A percentile compares a stretch with the other conserved stretches of the same genome.
Evolutionary conservation across 2,888 invertebrate species (phyloP).

Genomic region (Anaspis maculata): DNA sequence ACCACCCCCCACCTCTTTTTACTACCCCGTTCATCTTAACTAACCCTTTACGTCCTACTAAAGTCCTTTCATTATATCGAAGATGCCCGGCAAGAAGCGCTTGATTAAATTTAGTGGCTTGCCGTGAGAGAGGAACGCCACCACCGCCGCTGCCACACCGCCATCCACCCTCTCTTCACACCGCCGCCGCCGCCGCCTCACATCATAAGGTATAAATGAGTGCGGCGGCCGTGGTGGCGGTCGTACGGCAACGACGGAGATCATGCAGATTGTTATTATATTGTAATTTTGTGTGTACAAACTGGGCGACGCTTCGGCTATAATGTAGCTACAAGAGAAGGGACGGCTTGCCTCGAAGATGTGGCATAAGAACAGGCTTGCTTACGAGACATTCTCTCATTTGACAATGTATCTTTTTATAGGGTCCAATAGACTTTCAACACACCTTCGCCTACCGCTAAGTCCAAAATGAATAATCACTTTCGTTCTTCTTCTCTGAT

Average conservation of each 20-base stretch:
- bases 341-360: no score
- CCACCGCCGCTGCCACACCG: conserved; percentile 10
- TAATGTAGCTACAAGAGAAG: no score
- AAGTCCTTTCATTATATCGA: conserved; percentile 39
- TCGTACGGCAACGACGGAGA: conserved; percentile 15
- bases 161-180: no score
- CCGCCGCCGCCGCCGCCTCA: not conserved
- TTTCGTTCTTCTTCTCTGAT: no score
- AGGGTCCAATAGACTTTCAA: no score
- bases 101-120: conserved; percentile 27
- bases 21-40: conserved; percentile 35
- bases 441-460: no score
- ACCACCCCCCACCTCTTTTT: conserved; percentile 39
- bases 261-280: conserved; percentile 22
- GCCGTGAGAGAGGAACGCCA: conserved; percentile 21
- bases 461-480: no score
- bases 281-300: conserved; percentile 20
- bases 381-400: no score
- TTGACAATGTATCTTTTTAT: no score
- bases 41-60: conserved; percentile 37
- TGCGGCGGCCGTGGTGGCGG: no score
- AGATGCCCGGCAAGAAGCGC: conserved; percentile 28
- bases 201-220: conserved; percentile 24
- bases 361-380: no score
- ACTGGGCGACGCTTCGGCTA: conserved; percentile 7